A percentile compares a stretch with the other conserved stretches of the same genome.
Conservation (phyloP, 2,113 vertebrate species). For the Nycticebus coucang region DNA sequence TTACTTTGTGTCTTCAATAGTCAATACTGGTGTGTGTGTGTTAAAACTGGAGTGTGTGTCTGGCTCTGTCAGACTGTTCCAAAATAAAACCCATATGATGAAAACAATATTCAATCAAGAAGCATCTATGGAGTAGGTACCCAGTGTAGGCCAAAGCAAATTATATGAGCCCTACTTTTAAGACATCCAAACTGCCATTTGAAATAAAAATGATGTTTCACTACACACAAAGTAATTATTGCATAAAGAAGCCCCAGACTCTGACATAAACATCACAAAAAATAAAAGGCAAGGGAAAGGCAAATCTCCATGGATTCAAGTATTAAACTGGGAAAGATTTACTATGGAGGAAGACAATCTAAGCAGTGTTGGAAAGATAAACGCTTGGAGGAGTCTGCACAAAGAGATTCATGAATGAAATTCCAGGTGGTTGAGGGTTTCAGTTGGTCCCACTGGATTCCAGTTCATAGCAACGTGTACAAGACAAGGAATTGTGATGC, state of each 20-base stretch:
- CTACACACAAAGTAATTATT: background rate
- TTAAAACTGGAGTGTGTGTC: too few relatives aligned
- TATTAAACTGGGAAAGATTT: background rate
- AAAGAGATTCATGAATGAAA: background rate
- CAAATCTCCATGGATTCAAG: background rate
- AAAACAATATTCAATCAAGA: background rate
- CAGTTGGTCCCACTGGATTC: background rate
- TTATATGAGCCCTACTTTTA: background rate
- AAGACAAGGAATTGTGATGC: background rate
- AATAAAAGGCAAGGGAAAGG: background rate
- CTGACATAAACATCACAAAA: background rate
- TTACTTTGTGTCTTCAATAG: background rate
- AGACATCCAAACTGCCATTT: background rate
- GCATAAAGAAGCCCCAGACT: background rate
- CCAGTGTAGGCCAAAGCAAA: background rate
- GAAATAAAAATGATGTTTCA: background rate
- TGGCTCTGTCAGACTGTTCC: too few relatives aligned
- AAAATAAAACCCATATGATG: background rate
- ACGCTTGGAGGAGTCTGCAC: background rate
- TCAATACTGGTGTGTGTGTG: background rate
- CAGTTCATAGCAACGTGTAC: background rate
- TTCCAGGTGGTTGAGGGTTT: background rate
- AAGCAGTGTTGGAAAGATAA: background rate
- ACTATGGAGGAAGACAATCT: background rate
- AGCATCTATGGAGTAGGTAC: background rate